These are phyloP conservation scores for Tryphoninae sp. DNA, from an alignment of 2,888 invertebrate genomes.

Conservation along the genomic window DNA sequence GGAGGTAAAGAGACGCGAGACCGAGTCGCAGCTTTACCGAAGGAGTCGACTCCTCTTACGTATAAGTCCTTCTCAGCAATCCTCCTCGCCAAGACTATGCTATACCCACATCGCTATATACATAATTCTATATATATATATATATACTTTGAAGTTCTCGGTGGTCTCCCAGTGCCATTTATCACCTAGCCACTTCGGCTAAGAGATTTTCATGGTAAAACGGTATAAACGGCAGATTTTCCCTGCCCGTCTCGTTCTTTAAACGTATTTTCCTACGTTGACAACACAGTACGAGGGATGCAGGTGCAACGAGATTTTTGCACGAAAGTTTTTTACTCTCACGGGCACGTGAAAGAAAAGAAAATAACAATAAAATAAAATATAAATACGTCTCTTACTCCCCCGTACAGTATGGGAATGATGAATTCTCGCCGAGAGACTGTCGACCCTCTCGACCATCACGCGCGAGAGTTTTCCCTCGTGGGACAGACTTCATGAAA, in stretches of 20 bases:
- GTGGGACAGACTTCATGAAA: slow-evolving; percentile 68
- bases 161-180: slow-evolving; percentile 42
- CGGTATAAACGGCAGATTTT: slow-evolving; percentile 41
- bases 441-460: slow-evolving; percentile 31
- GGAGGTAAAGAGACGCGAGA: slow-evolving; percentile 38
- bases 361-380: slow-evolving; percentile 41
- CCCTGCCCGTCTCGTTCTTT: slow-evolving; percentile 23
- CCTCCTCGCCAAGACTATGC: slow-evolving; percentile 35
- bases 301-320: slow-evolving; percentile 46
- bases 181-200: slow-evolving; percentile 57
- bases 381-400: slow-evolving; percentile 21
- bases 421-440: slow-evolving; percentile 61
- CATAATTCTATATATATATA: slow-evolving; percentile 5
- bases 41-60: slow-evolving; percentile 50
- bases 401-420: slow-evolving; percentile 36
- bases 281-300: slow-evolving; percentile 28
- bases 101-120: slow-evolving; percentile 9
- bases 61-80: slow-evolving; percentile 49
- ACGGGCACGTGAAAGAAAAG: slow-evolving; percentile 15
- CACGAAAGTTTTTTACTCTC: slow-evolving; percentile 50
- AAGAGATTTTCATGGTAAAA: slow-evolving; percentile 58
- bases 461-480: slow-evolving; percentile 33
- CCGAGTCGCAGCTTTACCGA: slow-evolving; percentile 52
- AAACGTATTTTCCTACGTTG: slow-evolving; percentile 33
- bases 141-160: slow-evolving; percentile 7